Base-by-base conservation (phyloP, 2,797 vertebrate genomes). In the Rhodeus uyekii region DNA sequence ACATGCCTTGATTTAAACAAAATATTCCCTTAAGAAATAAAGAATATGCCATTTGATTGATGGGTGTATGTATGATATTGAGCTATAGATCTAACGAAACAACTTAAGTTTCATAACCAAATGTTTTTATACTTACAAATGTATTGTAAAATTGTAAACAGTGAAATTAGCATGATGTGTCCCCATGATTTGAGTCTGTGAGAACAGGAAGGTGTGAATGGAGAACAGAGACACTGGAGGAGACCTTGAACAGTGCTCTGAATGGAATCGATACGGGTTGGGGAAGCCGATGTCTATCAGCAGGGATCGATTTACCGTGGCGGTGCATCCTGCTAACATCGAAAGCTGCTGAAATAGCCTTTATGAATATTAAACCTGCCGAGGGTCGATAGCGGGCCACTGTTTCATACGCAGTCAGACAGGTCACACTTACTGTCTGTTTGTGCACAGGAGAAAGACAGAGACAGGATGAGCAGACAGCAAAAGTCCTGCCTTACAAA, bases 351-450 rank as follows among this genome's bases (percentile, higher is more conserved):
- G 94, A 95, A 97, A 93, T 90, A 94, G 94, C 94, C 95, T 96
- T 97, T 96, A 98, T 97, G 96, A 98, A 99, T 99, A 98, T 97
- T 99, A 97, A 97, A 85, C 84, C 80, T 81, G 76, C 60, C 80
- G 19, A 89, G 90, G 91, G 92, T 97, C 96, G 95, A 95, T 96
- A 97, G 90, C 1, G 87, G 90, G 91, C 79, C 83, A 83, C 44
- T 19, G 29, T 81, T 75, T 61, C 46, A 58, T 61, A 71, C 24
- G 84, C 81, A 63, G 60, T 29, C 76, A 32, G 34, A 78, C 44
- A 65, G 61, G 83, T 38, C 76, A 82, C 24, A 63, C 71, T 39
- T 83, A 69, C 80, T 85, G 74, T 79, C 58, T 80, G 86, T 61
- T 36, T 50, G 58, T 76, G 83, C 46, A 10, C 73, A 19, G 48